These are phyloP conservation scores for Channa maculata DNA, from an alignment of 2,113 vertebrate genomes.

Conservation along the genomic window DNA sequence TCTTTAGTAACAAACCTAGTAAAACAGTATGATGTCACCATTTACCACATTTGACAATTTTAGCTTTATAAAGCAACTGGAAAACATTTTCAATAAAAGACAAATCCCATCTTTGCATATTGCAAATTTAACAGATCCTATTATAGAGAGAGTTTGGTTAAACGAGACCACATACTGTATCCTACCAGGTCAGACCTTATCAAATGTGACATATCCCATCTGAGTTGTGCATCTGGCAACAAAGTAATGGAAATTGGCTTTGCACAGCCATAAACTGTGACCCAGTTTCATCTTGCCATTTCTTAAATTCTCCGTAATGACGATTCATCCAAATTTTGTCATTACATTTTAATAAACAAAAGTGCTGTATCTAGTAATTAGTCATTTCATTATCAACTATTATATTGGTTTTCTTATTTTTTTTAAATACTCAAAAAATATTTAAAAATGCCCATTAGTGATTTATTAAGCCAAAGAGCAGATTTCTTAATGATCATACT, in stretches of 20 bases:
- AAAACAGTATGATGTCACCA: slow-evolving; percentile 55
- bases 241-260: slow-evolving; percentile 23
- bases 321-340: not conserved
- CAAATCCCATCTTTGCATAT: slow-evolving; percentile 41
- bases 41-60: slow-evolving; percentile 50
- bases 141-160: slow-evolving; percentile 23
- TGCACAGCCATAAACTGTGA: not conserved
- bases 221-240: slow-evolving; percentile 18
- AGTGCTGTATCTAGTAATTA: too few species aligned
- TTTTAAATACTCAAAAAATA: too few species aligned
- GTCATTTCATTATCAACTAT: too few species aligned
- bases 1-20: slow-evolving; percentile 38
- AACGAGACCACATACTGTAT: slow-evolving; percentile 34
- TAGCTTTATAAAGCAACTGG: slow-evolving; percentile 41
- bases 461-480: too few species aligned
- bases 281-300: slow-evolving; percentile 4
- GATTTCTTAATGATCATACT: too few species aligned
- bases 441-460: too few species aligned
- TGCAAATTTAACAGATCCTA: slow-evolving; percentile 41
- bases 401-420: too few species aligned
- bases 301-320: not conserved
- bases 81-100: slow-evolving; percentile 50
- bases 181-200: slow-evolving; percentile 23
- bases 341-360: too few species aligned
- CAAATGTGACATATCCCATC: slow-evolving; percentile 22